These are phyloP conservation scores for Scaptomyza hsui DNA, from an alignment of 1,140 invertebrate species.

Conservation along the genomic window DNA sequence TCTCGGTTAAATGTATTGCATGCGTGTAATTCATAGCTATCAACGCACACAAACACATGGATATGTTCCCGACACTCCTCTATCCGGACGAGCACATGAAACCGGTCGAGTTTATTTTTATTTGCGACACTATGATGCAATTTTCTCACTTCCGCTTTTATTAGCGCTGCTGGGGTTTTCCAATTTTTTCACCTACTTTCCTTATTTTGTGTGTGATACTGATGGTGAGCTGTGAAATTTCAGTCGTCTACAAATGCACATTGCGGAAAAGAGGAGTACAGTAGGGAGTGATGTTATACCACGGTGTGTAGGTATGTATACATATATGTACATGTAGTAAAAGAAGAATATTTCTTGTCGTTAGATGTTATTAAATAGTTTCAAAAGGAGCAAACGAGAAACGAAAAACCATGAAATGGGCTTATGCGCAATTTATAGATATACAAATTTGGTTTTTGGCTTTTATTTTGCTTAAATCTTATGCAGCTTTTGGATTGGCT, in stretches of 20 bases:
- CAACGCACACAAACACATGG: conserved; percentile 52
- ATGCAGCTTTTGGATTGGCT: conserved; percentile 2
- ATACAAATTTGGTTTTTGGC: not conserved
- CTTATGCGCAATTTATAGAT: conserved; percentile 1
- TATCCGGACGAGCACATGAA: conserved; percentile 42
- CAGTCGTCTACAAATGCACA: conserved; percentile 32
- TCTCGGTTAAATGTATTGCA: conserved; percentile 56
- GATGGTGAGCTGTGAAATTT: conserved; percentile 74
- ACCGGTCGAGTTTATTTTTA: conserved; percentile 76
- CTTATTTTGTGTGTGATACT: conserved; percentile 14
- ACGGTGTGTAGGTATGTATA: too few species aligned
- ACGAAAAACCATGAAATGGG: conserved; percentile 1
- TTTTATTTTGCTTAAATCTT: not conserved
- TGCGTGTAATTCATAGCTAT: conserved; percentile 77
- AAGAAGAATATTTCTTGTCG: conserved; percentile 14
- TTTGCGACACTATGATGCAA: conserved; percentile 79
- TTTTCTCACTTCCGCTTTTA: conserved; percentile 73
- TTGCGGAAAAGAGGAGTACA: not conserved
- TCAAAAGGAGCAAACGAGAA: conserved; percentile 6
- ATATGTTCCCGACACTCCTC: not conserved
- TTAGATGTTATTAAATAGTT: conserved; percentile 45
- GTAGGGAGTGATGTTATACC: too few species aligned
- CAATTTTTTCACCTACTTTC: conserved; percentile 3
- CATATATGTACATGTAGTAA: not conserved
- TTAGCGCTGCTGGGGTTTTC: conserved; percentile 26